Evolutionary conservation across 2,888 invertebrate species (phyloP), one percentile per base, ranked within the genome.

Genomic region (Cosmopolites sordidus): DNA sequence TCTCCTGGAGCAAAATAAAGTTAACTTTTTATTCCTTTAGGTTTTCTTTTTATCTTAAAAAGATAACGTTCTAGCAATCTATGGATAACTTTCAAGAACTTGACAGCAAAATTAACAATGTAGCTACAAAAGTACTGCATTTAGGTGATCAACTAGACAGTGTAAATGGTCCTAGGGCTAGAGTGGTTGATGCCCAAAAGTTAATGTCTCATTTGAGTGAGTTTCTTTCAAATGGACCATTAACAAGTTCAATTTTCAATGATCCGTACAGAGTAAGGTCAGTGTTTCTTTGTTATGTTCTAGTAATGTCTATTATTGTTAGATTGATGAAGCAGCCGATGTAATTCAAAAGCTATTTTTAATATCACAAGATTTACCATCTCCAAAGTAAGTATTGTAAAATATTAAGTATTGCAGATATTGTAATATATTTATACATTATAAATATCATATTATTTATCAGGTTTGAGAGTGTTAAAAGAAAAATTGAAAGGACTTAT

Each of bases 121-220:
- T 99, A 40, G 97, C 98, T 0, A 95, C 95, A 0, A 93, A 97
- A 75, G 98, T 99, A 0, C 84, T 98, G 42, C 97, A 98, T 75
- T 81, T 99, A n/a, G 99, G 98, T 0, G 98, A 98, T 75, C 98
- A 99, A 71, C 77, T 99, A 40, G 98, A 99, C 66, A 95, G 92
- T 60, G 94, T 98, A 0, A 91, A 97, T 69, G 93, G 91, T 0
- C 98, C 98, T 0, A 77, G 99, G 51, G 89, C 95, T 12, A 79
- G 98, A 53, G 94, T 96, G 0, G 92, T 92, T 0, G 98, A 99
- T 67, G 98, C 98, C 0, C 87, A 95, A 66, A 89, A 91, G 67
- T 74, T 99, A 16, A 86, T 99, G 78, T 88, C 87, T 51, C 88
- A 92, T 72, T 90, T 98, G 73, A 86, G 90, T 1, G 95, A 95